Conservation (phyloP, 2,797 vertebrate species). For the Pipistrellus kuhlii region DNA sequence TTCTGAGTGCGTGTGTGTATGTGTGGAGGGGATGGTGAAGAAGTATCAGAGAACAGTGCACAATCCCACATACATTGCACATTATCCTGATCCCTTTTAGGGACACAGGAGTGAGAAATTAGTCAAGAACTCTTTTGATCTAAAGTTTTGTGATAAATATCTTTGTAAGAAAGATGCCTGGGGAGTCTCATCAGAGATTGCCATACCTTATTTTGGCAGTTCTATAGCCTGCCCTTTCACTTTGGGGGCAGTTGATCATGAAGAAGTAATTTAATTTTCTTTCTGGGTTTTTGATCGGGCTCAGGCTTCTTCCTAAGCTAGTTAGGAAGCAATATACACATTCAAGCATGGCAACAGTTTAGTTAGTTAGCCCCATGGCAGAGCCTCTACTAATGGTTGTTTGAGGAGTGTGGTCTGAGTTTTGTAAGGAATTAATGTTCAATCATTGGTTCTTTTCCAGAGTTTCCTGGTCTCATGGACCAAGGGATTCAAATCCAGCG, state of each 20-base stretch:
- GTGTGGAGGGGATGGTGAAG: neutral
- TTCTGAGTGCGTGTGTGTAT: neutral
- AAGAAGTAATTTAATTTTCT: neutral
- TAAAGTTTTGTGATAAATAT: constrained; percentile 10
- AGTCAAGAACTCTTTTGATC: neutral
- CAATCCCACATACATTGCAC: neutral
- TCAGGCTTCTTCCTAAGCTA: neutral
- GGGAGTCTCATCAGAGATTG: neutral
- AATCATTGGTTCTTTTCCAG: constrained; percentile 84
- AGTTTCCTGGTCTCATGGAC: constrained; percentile 96
- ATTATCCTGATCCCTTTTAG: neutral
- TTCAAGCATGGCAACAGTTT: neutral
- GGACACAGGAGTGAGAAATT: neutral
- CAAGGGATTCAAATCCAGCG: constrained; percentile 94
- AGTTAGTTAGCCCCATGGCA: neutral
- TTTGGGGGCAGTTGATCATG: neutral
- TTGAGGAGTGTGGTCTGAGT: rapidly evolving
- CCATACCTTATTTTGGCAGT: neutral
- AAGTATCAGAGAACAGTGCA: neutral
- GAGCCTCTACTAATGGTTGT: neutral
- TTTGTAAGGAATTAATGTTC: neutral
- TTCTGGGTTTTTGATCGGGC: neutral
- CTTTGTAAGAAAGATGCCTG: neutral
- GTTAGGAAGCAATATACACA: neutral
- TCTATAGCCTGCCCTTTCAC: neutral